Percentiles rank a stretch among this genome's conserved stretches.
phyloP scores from a whole-genome alignment of 2,888 invertebrate genomes.

The Drosophila meridiana region DNA sequence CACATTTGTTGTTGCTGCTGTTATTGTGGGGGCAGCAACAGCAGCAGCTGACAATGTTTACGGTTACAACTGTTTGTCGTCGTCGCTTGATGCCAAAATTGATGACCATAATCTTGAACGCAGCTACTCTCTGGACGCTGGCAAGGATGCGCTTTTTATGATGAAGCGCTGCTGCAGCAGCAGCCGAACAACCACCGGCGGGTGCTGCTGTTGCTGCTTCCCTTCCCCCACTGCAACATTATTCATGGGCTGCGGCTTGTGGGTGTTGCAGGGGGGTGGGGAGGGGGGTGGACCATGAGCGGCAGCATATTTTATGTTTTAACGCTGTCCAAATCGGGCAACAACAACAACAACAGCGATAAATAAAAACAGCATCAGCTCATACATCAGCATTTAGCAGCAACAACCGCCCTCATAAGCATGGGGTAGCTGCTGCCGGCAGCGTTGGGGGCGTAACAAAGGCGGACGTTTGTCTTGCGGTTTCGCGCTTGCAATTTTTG shows the following conservation, averaged over 20 bases:
- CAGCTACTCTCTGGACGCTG: slow-evolving; percentile 51
- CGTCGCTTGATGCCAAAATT: slow-evolving; percentile 81
- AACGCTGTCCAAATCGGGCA: slow-evolving; percentile 81
- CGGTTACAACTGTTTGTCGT: slow-evolving; percentile 75
- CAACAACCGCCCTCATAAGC: slow-evolving; percentile 47
- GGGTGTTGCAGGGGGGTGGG: slow-evolving; percentile 14
- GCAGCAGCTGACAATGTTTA: slow-evolving; percentile 73
- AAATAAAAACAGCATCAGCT: slow-evolving; percentile 42
- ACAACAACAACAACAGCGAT: slow-evolving; percentile 55
- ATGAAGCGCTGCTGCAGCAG: slow-evolving; percentile 72
- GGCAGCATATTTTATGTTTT: slow-evolving; percentile 82
- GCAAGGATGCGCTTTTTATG: slow-evolving; percentile 79
- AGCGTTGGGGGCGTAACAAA: slow-evolving; percentile 8
- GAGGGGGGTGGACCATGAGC: slow-evolving; percentile 46
- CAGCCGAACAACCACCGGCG: slow-evolving; percentile 33
- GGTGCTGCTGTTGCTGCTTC: slow-evolving; percentile 28
- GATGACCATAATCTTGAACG: slow-evolving; percentile 82
- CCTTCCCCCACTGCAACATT: slow-evolving; percentile 63
- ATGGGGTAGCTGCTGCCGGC: slow-evolving; percentile 38
- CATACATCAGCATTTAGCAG: slow-evolving; percentile 80
- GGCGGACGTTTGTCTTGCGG: slow-evolving; percentile 72
- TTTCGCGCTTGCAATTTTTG: slow-evolving; percentile 73
- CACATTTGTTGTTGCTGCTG: slow-evolving; percentile 69
- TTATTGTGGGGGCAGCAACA: slow-evolving; percentile 19
- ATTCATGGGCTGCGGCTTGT: slow-evolving; percentile 62